A percentile compares a stretch with the other conserved stretches of the same genome.
Evolutionary conservation across 2,888 invertebrate species (phyloP).

Genomic region (Toxonevra muliebris): DNA sequence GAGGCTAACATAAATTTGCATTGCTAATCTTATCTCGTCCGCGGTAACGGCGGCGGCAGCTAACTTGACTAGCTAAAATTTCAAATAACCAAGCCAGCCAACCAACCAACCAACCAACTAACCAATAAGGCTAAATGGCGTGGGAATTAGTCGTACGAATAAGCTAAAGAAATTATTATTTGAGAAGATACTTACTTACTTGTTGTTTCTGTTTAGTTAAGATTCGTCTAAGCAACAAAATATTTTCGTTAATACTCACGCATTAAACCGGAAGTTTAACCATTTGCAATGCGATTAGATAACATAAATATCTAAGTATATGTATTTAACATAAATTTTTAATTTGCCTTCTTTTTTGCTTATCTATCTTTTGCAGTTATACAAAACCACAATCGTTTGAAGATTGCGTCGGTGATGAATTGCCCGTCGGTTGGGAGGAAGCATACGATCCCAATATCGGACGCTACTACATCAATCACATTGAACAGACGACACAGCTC

Average conservation of each 20-base stretch:
- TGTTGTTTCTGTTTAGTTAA: neutral
- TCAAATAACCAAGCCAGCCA: neutral
- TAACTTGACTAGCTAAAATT: neutral
- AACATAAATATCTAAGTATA: neutral
- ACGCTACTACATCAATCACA: constrained; percentile 96
- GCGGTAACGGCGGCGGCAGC: neutral
- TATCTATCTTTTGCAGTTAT: constrained; percentile 72
- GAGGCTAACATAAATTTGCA: constrained; percentile 40
- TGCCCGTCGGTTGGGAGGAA: constrained; percentile 98
- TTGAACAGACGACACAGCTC: constrained; percentile 93
- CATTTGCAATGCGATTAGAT: constrained; percentile 16
- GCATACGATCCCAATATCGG: constrained; percentile 94
- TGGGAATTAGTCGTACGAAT: neutral
- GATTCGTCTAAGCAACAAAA: too few species aligned
- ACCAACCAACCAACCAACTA: neutral
- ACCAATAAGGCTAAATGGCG: neutral
- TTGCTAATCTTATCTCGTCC: constrained; percentile 55
- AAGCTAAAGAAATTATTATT: neutral
- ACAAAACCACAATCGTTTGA: constrained; percentile 97
- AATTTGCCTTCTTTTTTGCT: constrained; percentile 15
- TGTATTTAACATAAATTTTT: neutral
- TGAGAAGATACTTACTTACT: neutral
- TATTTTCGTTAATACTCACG: neutral
- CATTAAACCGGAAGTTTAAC: constrained; percentile 27
- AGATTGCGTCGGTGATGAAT: constrained; percentile 96